Conservation (phyloP, 2,888 invertebrate genomes). For the Epinotia ramella region DNA sequence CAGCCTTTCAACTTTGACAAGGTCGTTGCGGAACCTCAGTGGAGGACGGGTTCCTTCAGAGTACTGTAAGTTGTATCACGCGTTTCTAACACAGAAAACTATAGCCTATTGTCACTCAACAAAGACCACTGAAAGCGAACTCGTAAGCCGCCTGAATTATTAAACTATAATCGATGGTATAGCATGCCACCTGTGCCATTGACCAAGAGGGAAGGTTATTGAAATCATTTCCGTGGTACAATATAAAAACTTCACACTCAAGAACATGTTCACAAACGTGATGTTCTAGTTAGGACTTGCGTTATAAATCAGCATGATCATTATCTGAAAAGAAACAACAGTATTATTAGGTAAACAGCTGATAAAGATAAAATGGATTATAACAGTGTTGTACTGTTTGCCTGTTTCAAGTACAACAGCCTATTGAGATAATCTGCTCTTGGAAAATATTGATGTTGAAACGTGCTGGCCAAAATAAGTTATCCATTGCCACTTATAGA, state of each 20-base stretch:
- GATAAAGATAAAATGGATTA: conserved; percentile 30
- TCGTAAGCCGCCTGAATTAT: conserved; percentile 46
- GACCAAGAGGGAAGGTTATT: conserved; percentile 21
- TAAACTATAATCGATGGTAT: conserved; percentile 52
- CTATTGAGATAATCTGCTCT: conserved; percentile 13
- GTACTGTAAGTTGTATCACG: conserved; percentile 47
- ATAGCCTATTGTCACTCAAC: conserved; percentile 50
- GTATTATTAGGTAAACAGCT: conserved; percentile 21
- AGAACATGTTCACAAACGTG: not conserved
- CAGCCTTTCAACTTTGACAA: conserved; percentile 53
- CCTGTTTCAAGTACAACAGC: conserved; percentile 11
- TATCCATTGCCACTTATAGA: not conserved
- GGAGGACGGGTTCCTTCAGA: conserved; percentile 56
- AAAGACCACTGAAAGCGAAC: conserved; percentile 47
- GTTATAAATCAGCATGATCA: conserved; percentile 9
- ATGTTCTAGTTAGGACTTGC: not conserved
- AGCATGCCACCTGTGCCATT: conserved; percentile 27
- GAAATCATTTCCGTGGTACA: conserved; percentile 19
- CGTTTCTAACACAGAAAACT: conserved; percentile 50
- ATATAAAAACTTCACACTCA: not conserved
- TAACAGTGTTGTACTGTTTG: conserved; percentile 22
- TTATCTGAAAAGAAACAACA: conserved; percentile 24
- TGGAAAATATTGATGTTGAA: conserved; percentile 13
- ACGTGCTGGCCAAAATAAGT: not conserved
- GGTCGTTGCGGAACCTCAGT: conserved; percentile 62